phyloP scores from a whole-genome alignment of 2,113 vertebrate species.

The Rhodinocichla rosea region DNA sequence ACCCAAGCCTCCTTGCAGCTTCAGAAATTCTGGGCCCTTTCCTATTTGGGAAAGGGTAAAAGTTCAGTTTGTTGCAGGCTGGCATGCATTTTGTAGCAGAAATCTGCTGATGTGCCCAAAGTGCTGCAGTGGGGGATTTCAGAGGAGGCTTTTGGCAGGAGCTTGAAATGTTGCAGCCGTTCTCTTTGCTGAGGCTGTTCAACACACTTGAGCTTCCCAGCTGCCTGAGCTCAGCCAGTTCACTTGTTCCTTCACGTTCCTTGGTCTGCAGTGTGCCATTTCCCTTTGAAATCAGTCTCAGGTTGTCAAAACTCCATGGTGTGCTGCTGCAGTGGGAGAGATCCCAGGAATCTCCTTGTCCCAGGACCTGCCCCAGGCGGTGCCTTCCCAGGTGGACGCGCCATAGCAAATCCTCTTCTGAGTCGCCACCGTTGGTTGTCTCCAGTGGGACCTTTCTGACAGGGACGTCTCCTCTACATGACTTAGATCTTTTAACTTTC shows the following conservation, averaged over 20 bases:
- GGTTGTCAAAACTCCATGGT: neutral
- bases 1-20: conserved; percentile 76
- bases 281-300: neutral
- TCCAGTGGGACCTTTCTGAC: conserved; percentile 42
- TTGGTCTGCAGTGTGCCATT: neutral
- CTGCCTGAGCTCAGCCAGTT: neutral
- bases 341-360: neutral
- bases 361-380: conserved; percentile 16
- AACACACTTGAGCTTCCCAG: neutral
- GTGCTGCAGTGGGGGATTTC: conserved; percentile 18
- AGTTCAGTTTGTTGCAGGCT: conserved; percentile 12
- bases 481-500: conserved; percentile 32
- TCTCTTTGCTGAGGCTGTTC: neutral
- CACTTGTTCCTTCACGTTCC: neutral
- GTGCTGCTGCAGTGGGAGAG: neutral
- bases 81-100: neutral
- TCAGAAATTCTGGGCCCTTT: conserved; percentile 78
- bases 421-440: neutral
- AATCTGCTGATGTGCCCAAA: conserved; percentile 47
- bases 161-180: neutral
- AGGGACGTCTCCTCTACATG: conserved; percentile 34
- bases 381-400: conserved; percentile 75
- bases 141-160: neutral
- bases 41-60: conserved; percentile 79
- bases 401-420: conserved; percentile 66